Percentiles rank a stretch among this genome's conserved stretches.
phyloP scores from a whole-genome alignment of 2,888 invertebrate species.

The Electrophaes corylata region DNA sequence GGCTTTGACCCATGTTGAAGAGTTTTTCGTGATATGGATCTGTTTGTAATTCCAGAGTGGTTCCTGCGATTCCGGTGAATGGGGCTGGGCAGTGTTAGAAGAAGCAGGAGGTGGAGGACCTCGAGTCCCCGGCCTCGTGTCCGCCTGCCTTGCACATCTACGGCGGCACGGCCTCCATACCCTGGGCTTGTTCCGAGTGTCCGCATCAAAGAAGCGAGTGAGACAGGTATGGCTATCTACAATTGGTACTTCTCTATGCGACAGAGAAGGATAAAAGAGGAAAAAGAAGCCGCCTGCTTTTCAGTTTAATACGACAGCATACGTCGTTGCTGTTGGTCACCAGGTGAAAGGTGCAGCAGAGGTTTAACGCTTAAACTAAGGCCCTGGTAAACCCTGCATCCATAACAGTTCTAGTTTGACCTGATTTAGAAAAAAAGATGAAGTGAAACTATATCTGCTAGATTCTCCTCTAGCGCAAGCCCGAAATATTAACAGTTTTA shows the following conservation, averaged over 20 bases:
- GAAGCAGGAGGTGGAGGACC: slow-evolving; percentile 81
- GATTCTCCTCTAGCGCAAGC: neutral
- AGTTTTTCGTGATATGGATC: neutral
- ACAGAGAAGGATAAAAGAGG: neutral
- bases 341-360: no score
- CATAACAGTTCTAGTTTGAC: no score
- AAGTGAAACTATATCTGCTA: no score
- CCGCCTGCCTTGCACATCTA: slow-evolving; percentile 92
- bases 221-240: slow-evolving; percentile 87
- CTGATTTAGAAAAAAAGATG: no score
- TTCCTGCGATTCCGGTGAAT: slow-evolving; percentile 89
- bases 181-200: slow-evolving; percentile 95
- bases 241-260: neutral
- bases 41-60: slow-evolving; percentile 85
- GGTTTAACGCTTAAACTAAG: no score
- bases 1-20: neutral
- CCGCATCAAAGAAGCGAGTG: slow-evolving; percentile 95
- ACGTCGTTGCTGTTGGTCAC: no score
- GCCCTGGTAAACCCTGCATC: no score
- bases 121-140: slow-evolving; percentile 90
- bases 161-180: slow-evolving; percentile 92
- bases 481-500: slow-evolving; percentile 31
- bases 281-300: no score
- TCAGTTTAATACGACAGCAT: no score
- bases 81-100: slow-evolving; percentile 84